Evolutionary conservation across 2,888 invertebrate species (phyloP).

Genomic region (Acanthopleura granulata): DNA sequence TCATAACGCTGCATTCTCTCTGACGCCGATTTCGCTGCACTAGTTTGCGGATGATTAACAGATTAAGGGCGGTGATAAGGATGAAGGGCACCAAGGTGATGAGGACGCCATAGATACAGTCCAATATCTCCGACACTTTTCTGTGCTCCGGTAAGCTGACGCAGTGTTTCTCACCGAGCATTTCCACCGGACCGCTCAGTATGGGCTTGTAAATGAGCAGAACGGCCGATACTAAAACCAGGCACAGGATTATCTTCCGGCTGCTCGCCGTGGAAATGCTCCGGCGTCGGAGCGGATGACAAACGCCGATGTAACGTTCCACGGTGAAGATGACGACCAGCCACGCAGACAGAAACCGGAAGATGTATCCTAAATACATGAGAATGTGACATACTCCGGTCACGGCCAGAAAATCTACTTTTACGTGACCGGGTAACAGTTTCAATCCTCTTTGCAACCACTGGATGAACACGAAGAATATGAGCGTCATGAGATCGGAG

Average conservation of each 20-base stretch:
- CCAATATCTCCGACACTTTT: conserved; percentile 49
- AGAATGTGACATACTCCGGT: conserved; percentile 78
- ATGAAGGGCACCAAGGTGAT: conserved; percentile 56
- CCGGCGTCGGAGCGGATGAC: conserved; percentile 58
- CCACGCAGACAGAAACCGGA: conserved; percentile 64
- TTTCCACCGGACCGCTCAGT: conserved; percentile 45
- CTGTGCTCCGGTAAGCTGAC: conserved; percentile 37
- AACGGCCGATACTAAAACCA: conserved; percentile 44
- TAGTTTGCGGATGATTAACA: conserved; percentile 48
- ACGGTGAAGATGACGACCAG: conserved; percentile 62
- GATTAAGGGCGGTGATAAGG: conserved; percentile 53
- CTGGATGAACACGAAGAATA: conserved; percentile 72
- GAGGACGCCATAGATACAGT: conserved; percentile 49
- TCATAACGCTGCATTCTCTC: conserved; percentile 35
- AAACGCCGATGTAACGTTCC: conserved; percentile 64
- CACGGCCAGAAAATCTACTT: conserved; percentile 42
- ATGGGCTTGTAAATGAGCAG: conserved; percentile 59
- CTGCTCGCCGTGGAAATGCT: conserved; percentile 50
- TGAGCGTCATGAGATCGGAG: conserved; percentile 79
- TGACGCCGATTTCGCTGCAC: conserved; percentile 36
- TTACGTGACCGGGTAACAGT: conserved; percentile 28
- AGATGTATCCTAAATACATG: conserved; percentile 76
- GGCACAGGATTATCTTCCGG: conserved; percentile 39
- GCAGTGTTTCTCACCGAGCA: conserved; percentile 35
- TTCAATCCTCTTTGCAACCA: conserved; percentile 60